Base-by-base conservation (phyloP, 2,888 invertebrate genomes). In the Vesta saturnalis region DNA sequence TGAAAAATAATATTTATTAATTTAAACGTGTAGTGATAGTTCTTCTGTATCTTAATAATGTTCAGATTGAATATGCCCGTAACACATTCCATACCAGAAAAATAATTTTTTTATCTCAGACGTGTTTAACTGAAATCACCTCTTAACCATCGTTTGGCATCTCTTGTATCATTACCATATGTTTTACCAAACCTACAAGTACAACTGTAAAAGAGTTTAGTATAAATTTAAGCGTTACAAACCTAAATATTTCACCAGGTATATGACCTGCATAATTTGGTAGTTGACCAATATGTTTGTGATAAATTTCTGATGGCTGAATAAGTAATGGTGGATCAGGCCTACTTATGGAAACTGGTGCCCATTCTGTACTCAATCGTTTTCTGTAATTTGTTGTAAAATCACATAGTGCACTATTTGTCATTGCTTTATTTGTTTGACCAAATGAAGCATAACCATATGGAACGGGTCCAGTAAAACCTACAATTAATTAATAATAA, bases 251-350 rank as follows among this genome's bases (percentile, higher is more conserved):
- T 65, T 86, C 87, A 15, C 94, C 94, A 0, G 93, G 94, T 60
- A 94, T 90, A 78, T 94, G 93, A 0, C 93, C 94, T 1, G 89
- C 87, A 82, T 94, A 94, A 82, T 89, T 91, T 0, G 94, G 93
- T 73, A 92, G 80, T 85, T 93, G 88, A 3, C 93, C 92, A 39
- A 90, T 87, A 74, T 92, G 90, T 70, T 89, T 89, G 79, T 91
- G 91, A 79, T 94, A 94, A 70, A 94, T 89, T 79, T 90, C 88
- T 10, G 89, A 80, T 1, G 86, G 84, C 73, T 85, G 84, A 54
- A 85, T 84, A n/a, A 85, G 72, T 15, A 85, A 77, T 0, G 86
- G 87, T n/a, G 86, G 86, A 78, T 87, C 86, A 1, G 85, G 85
- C 54, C 83, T 79, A 61, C 80, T 82, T 69, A 90, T 86, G 71